Base-by-base conservation (phyloP, 2,888 invertebrate species). In the Pyrrhosoma nymphula region DNA sequence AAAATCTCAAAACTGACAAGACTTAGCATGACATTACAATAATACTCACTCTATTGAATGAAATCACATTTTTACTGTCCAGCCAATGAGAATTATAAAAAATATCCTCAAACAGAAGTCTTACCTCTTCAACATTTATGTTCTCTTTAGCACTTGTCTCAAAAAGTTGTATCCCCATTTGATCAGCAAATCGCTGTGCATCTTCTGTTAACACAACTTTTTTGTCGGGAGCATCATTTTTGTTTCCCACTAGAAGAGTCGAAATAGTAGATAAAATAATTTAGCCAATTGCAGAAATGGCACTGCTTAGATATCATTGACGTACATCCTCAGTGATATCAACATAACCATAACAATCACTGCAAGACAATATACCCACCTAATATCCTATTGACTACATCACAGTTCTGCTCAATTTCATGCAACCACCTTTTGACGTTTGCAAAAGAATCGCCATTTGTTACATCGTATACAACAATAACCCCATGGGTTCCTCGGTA, bases 111-210 rank as follows among this genome's bases (percentile, higher is more conserved):
- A n/a, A 82, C 10, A 30, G 8, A 55, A 23, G 39, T 10, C 35
- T 98, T 98, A 99, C 99, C 97, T 99, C 99, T 97, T 99, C 99
- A 95, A 99, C 99, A 97, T 99, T 99, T 96, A 99, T 98, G 97
- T 99, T 99, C 97, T 99, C 99, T 97, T 99, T 99, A 97, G 99
- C 99, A 97, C 99, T 99, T 96, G 99, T 99, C 97, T 99, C 99
- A 97, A 99, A 99, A 96, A 99, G 97, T 96, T 99, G 98, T 97
- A 99, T 99, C 96, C 98, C 98, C 99, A 99, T 99, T 97, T 99
- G 99, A 97, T 98, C 98, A 95, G 99, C 99, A 97, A 99, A 99
- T 96, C 99, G 98, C 97, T 99, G 98, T 95, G 99, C 99, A 97
- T 99, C 99, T 97, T 99, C 99, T 90, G 99, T 99, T 95, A 99